Percentiles rank a stretch among this genome's conserved stretches.
These are phyloP conservation scores for Miltochrista miniata DNA, from an alignment of 2,888 invertebrate genomes.

Conservation along the genomic window DNA sequence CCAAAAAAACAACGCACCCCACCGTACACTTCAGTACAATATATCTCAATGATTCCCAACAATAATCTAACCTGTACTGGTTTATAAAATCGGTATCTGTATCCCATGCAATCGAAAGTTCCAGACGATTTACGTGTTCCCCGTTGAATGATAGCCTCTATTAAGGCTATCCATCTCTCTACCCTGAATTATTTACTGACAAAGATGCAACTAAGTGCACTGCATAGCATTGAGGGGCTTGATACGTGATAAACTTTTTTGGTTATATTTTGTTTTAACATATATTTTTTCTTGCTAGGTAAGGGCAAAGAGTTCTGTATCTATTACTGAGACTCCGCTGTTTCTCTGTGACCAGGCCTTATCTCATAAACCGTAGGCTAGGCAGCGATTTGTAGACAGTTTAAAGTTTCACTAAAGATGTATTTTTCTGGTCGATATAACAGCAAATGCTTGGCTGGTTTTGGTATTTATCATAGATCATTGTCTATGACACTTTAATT, in stretches of 20 bases:
- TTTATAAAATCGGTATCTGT: conserved; percentile 38
- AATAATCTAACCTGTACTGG: conserved; percentile 35
- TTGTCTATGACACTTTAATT: no score
- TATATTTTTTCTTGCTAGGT: no score
- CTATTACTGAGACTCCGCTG: no score
- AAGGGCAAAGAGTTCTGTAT: no score
- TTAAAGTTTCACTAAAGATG: no score
- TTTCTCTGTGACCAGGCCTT: no score
- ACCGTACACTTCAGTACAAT: conserved; percentile 11
- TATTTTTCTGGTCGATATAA: no score
- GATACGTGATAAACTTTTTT: conserved; percentile 27
- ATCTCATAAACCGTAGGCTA: no score
- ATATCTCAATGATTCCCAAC: conserved; percentile 34
- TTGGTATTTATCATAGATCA: no score
- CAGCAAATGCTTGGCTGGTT: no score
- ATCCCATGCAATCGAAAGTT: conserved; percentile 63
- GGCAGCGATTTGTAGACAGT: no score
- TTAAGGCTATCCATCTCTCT: conserved; percentile 63
- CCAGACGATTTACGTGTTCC: conserved; percentile 73
- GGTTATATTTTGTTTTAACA: no score
- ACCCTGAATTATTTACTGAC: conserved; percentile 68
- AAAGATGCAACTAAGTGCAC: conserved; percentile 63
- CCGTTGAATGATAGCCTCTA: conserved; percentile 65
- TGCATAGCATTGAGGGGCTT: conserved; percentile 18
- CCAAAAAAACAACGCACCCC: conserved; percentile 5